A percentile compares a stretch with the other conserved stretches of the same genome.
phyloP scores from a whole-genome alignment of 92 coral and sea anemone species.

The Heliopora coerulea region DNA sequence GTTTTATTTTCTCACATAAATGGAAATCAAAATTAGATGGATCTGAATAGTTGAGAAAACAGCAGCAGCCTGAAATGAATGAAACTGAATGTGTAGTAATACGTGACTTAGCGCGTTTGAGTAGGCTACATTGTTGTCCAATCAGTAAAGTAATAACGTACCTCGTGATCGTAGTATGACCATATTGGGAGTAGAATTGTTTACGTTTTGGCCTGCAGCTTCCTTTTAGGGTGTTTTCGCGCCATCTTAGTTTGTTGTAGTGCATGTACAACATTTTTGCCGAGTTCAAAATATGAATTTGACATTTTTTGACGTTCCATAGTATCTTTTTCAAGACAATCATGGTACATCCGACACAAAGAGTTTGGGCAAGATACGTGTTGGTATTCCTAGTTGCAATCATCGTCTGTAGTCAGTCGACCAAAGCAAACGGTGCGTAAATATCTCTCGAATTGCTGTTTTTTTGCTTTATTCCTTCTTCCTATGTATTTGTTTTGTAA shows the following conservation, averaged over 20 bases:
- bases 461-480: background rate
- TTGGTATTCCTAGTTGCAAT: background rate
- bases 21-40: no score
- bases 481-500: background rate
- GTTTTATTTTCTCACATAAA: no score
- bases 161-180: conserved; percentile 17
- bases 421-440: conserved; percentile 29
- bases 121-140: conserved; percentile 6
- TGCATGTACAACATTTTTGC: background rate
- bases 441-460: conserved; percentile 9
- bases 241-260: conserved; percentile 19
- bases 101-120: no score
- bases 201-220: background rate
- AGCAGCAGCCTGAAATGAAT: no score
- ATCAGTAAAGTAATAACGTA: background rate
- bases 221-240: conserved; percentile 14
- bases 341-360: background rate
- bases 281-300: background rate
- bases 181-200: conserved; percentile 32
- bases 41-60: no score
- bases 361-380: background rate
- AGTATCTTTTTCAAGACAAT: background rate
- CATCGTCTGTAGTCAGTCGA: conserved; percentile 14
- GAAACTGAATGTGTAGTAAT: no score
- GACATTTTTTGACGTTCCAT: background rate